A percentile compares a stretch with the other conserved stretches of the same genome.
Evolutionary conservation across 2,888 invertebrate species (phyloP).

Genomic region (Mesopsocus fuscifrons): DNA sequence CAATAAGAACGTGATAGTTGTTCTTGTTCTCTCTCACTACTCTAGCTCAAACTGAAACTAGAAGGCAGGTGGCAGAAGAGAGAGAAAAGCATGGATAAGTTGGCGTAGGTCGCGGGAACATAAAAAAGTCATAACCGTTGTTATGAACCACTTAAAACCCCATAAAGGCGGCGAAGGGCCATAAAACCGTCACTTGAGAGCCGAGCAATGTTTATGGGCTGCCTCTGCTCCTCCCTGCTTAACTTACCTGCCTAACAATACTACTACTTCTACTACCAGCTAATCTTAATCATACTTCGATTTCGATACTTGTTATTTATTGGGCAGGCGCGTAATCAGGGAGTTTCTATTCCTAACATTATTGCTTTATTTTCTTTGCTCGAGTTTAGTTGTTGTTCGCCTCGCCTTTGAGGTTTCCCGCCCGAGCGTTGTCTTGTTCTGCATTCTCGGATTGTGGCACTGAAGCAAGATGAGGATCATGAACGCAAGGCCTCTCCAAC

Average conservation of each 20-base stretch:
- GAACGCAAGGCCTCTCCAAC: no score
- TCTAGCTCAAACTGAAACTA: no score
- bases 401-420: background rate
- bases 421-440: background rate
- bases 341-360: background rate
- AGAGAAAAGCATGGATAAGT: no score
- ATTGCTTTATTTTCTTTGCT: conserved; percentile 2
- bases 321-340: conserved; percentile 2
- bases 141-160: conserved; percentile 9
- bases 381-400: no score
- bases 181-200: conserved; percentile 8
- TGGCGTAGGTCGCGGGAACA: conserved; percentile 4
- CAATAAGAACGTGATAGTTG: no score
- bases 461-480: no score
- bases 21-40: no score
- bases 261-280: background rate
- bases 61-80: no score
- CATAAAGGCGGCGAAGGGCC: conserved; percentile 7
- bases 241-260: background rate
- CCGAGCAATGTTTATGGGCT: conserved; percentile 5
- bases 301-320: conserved; percentile 10
- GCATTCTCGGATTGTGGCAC: no score
- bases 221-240: conserved; percentile 5
- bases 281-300: conserved; percentile 8
- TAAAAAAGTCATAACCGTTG: conserved; percentile 10